Percentiles rank a stretch among this genome's conserved stretches.
These are phyloP conservation scores for Blastobasis lacticolella DNA, from an alignment of 2,888 invertebrate species.

Conservation along the genomic window DNA sequence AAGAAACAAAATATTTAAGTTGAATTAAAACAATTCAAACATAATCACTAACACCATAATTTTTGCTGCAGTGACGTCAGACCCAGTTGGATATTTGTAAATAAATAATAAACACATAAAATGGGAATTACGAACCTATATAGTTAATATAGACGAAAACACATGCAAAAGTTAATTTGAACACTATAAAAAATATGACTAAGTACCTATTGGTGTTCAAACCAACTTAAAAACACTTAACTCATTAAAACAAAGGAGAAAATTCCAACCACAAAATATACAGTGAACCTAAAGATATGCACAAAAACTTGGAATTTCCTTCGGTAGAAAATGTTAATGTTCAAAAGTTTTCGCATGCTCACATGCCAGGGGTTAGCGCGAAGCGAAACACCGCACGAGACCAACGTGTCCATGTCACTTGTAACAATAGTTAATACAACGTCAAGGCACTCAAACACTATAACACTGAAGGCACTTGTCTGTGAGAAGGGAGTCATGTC, in stretches of 20 bases:
- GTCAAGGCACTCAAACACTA: conserved; percentile 16
- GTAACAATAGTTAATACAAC: conserved; percentile 10
- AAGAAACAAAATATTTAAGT: no score
- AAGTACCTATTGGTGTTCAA: neutral
- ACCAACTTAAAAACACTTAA: conserved; percentile 15
- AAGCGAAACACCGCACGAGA: conserved; percentile 26
- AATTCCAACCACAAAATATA: conserved; percentile 17
- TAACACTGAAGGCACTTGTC: conserved; percentile 22
- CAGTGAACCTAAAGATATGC: conserved; percentile 4
- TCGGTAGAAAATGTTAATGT: conserved; percentile 13
- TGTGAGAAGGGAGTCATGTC: conserved; percentile 9
- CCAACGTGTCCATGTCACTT: conserved; percentile 6
- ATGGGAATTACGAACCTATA: no score
- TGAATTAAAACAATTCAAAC: no score
- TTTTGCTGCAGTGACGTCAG: no score
- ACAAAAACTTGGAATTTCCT: conserved; percentile 17
- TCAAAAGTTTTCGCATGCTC: conserved; percentile 27
- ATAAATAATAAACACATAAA: no score
- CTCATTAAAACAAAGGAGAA: conserved; percentile 17
- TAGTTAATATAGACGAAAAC: conserved; percentile 21
- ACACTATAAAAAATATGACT: conserved; percentile 1
- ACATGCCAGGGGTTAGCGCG: conserved; percentile 42
- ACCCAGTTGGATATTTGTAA: no score
- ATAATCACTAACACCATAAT: no score
- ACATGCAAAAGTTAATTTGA: conserved; percentile 25